Conservation (phyloP, 2,888 invertebrate species). For the Dicranocentrus wangi region DNA sequence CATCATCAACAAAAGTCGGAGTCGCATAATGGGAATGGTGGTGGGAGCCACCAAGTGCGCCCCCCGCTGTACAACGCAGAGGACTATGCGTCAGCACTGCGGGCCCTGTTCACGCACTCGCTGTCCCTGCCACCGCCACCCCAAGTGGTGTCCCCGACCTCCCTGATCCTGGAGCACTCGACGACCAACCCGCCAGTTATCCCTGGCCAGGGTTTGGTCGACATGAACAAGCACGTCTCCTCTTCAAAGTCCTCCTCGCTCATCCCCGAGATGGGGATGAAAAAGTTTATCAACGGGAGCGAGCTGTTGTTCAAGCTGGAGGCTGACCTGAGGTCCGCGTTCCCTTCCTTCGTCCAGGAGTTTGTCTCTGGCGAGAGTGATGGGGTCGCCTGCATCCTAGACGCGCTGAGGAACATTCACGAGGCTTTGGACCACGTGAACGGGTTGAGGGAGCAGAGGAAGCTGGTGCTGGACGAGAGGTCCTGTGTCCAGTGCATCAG, state of each 20-base stretch:
- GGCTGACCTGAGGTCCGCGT: constrained; percentile 88
- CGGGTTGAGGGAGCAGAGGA: constrained; percentile 71
- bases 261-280: constrained; percentile 84
- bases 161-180: constrained; percentile 69
- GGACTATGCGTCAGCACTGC: constrained; percentile 81
- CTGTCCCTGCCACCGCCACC: constrained; percentile 30
- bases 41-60: too few relatives aligned
- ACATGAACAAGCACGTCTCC: constrained; percentile 75
- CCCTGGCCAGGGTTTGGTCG: constrained; percentile 49
- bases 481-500: constrained; percentile 71
- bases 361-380: constrained; percentile 91
- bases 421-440: constrained; percentile 81
- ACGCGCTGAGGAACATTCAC: constrained; percentile 89
- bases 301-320: constrained; percentile 90
- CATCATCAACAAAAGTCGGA: too few relatives aligned
- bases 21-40: too few relatives aligned
- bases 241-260: constrained; percentile 15
- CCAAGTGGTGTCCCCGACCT: constrained; percentile 31
- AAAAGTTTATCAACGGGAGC: constrained; percentile 91
- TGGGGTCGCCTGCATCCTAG: constrained; percentile 88
- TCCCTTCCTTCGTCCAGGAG: constrained; percentile 94
- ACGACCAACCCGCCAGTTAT: constrained; percentile 52
- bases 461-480: constrained; percentile 71
- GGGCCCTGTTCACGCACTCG: constrained; percentile 32
- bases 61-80: constrained; percentile 93